phyloP scores from a whole-genome alignment of 2,113 vertebrate genomes.

The Panthera leo region DNA sequence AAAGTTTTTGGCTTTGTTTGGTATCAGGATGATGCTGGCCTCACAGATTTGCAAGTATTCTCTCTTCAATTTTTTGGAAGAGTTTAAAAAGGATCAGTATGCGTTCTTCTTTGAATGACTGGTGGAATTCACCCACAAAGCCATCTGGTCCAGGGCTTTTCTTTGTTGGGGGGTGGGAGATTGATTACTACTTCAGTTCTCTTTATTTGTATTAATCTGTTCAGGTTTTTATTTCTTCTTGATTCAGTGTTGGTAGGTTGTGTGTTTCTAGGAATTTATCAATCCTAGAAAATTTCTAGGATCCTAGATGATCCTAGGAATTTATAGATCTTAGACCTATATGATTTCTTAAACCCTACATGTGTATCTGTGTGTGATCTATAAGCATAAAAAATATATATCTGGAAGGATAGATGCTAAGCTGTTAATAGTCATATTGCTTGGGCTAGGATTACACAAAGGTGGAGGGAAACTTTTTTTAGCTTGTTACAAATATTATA shows the following conservation, averaged over 20 bases:
- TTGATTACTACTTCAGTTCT: not conserved
- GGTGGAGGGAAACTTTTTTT: not conserved
- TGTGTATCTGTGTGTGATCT: not conserved
- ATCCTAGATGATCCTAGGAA: not conserved
- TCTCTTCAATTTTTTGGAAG: not conserved
- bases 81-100: not conserved
- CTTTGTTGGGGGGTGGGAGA: not conserved
- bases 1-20: not conserved
- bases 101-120: not conserved
- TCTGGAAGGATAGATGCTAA: not conserved
- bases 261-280: not conserved
- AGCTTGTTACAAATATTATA: constrained; percentile 20
- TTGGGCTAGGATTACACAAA: not conserved
- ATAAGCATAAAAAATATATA: constrained; percentile 15
- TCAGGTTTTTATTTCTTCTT: not conserved
- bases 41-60: not conserved
- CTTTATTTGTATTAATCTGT: not conserved
- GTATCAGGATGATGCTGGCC: not conserved
- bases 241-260: not conserved
- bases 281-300: not conserved
- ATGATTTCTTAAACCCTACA: not conserved
- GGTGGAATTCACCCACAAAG: not conserved
- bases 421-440: not conserved
- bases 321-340: not conserved
- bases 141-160: not conserved